Percentiles rank a stretch among this genome's conserved stretches.
These are phyloP conservation scores for Seriola aureovittata DNA, from an alignment of 2,113 vertebrate species.

Conservation along the genomic window DNA sequence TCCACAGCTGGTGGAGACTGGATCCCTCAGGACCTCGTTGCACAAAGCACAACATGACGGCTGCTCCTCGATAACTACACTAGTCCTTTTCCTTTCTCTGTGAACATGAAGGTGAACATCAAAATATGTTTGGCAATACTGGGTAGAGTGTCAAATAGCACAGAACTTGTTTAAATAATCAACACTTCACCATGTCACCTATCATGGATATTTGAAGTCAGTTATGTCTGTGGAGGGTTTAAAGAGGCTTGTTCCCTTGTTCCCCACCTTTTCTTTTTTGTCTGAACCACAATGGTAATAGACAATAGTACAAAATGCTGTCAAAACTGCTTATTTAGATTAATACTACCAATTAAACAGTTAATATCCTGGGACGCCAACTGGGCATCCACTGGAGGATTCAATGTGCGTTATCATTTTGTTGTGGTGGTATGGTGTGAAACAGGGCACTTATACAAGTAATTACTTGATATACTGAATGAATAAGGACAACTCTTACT, in stretches of 20 bases:
- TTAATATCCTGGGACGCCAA: too few species aligned
- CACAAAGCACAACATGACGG: not conserved
- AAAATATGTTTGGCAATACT: not conserved
- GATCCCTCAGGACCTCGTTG: not conserved
- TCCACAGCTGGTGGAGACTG: not conserved
- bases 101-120: not conserved
- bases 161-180: not conserved
- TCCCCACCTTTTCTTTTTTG: not conserved
- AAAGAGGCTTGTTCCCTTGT: too few species aligned
- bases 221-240: too few species aligned
- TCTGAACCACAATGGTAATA: not conserved
- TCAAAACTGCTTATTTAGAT: not conserved
- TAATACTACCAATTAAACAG: too few species aligned
- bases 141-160: not conserved
- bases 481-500: not conserved
- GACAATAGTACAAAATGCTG: not conserved
- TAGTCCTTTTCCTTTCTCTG: slow-evolving; percentile 17
- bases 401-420: too few species aligned
- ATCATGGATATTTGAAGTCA: not conserved
- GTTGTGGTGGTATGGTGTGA: too few species aligned
- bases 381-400: too few species aligned
- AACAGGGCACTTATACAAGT: too few species aligned
- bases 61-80: not conserved
- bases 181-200: not conserved
- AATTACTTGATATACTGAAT: too few species aligned